Conservation (phyloP, 2,113 vertebrate genomes). For the Ammodytes marinus region DNA sequence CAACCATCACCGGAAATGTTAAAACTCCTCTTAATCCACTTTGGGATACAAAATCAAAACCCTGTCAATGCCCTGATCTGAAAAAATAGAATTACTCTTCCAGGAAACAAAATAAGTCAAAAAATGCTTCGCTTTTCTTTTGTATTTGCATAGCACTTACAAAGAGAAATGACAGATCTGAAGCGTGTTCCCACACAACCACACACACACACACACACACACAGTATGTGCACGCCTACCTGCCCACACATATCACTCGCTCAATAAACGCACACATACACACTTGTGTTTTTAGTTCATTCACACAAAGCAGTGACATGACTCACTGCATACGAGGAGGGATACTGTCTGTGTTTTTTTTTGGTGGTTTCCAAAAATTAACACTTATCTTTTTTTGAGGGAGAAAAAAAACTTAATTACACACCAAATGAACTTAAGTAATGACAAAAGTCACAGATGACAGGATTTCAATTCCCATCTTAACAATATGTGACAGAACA, state of each 20-base stretch:
- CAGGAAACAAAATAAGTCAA: conserved; percentile 80
- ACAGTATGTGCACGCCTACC: neutral
- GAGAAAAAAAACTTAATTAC: conserved; percentile 45
- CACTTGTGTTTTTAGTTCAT: conserved; percentile 58
- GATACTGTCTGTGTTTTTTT: conserved; percentile 84
- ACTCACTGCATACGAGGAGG: conserved; percentile 78
- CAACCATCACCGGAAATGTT: conserved; percentile 31
- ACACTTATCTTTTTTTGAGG: conserved; percentile 78
- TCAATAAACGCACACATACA: neutral
- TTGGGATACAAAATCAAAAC: conserved; percentile 78
- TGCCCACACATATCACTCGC: conserved; percentile 13
- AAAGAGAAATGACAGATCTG: conserved; percentile 79
- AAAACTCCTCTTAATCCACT: conserved; percentile 46
- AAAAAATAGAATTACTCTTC: conserved; percentile 84
- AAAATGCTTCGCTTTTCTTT: conserved; percentile 81
- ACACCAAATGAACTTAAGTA: conserved; percentile 47
- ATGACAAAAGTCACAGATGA: conserved; percentile 47
- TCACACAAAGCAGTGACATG: conserved; percentile 76
- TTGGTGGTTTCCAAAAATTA: conserved; percentile 76
- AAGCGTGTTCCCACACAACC: conserved; percentile 62
- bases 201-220: conserved; percentile 51
- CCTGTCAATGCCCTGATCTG: conserved; percentile 78
- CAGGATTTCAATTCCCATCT: conserved; percentile 50
- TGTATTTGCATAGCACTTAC: conserved; percentile 90
- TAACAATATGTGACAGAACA: conserved; percentile 45